Percentiles rank a stretch among this genome's conserved stretches.
Evolutionary conservation across 2,113 vertebrate genomes (phyloP).

Genomic region (Campylomormyrus tamandua): DNA sequence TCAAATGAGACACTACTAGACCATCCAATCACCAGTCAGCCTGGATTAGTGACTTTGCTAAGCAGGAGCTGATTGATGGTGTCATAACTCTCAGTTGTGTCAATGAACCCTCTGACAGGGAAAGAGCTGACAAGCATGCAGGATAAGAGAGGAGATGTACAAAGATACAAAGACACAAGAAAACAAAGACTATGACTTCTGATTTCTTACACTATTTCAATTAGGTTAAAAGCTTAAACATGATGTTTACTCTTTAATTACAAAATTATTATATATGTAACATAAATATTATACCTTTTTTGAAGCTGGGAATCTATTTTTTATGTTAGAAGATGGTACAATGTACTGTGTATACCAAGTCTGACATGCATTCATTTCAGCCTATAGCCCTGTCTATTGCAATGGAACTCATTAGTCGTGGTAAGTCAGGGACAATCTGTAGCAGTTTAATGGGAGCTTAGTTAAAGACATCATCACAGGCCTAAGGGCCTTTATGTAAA

Average conservation of each 20-base stretch:
- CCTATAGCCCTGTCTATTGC: neutral
- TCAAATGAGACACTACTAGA: conserved; percentile 77
- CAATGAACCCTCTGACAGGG: conserved; percentile 58
- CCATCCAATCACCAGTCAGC: conserved; percentile 71
- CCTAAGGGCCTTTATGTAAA: conserved; percentile 38
- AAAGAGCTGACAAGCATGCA: neutral
- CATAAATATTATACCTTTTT: neutral
- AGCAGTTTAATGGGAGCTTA: conserved; percentile 51
- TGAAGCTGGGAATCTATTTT: neutral
- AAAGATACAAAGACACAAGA: conserved; percentile 1
- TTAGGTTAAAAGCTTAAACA: neutral
- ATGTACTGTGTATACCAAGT: neutral
- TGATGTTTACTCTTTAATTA: neutral
- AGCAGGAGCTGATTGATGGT: conserved; percentile 75
- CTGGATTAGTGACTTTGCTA: conserved; percentile 74
- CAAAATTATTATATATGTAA: neutral
- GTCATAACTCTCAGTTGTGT: conserved; percentile 70
- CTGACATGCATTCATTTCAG: neutral
- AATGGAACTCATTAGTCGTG: neutral
- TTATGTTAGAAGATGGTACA: neutral
- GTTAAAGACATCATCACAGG: conserved; percentile 45
- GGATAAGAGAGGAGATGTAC: conserved; percentile 36
- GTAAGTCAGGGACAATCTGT: neutral
- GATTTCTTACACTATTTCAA: neutral
- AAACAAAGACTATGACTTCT: neutral